Evolutionary conservation across 2,797 vertebrate species (phyloP), one percentile per base, ranked within the genome.

Genomic region (Parauchenoglanis ngamensis): DNA sequence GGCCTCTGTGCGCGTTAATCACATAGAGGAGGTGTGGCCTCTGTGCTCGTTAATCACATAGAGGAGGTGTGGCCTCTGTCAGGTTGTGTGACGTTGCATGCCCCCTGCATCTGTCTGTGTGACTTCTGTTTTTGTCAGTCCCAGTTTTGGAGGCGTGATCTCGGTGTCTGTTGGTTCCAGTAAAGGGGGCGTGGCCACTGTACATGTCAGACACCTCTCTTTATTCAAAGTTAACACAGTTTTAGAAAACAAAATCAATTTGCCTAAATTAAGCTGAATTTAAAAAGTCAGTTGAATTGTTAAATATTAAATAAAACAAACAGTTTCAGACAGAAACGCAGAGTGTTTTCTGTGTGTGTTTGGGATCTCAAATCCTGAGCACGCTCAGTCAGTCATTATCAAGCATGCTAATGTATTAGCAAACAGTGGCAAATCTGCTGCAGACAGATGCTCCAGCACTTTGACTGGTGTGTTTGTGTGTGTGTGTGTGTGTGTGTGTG

Each of bases 401-500:
- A 80, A 80, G 35, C 56, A n/a, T 44, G 56, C 31, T 59, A 44
- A 61, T 61, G 78, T 25, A 7, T 80, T 44, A 61, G 56, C 56
- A 80, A 61, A 80, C 83, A 44, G 57, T 59, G 23, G 12, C 76
- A 85, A 40, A 75, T 44, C 56, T 77, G 56, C 67, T 57, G 17
- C 68, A 59, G 54, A 84, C 35, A 84, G 83, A 40, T 73, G 83
- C 84, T 75, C 63, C 78, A 63, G 57, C 78, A 63, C 23, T 44
- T 81, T 63, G 10, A 21, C 17, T 77, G n/a, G 11, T 28, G n/a
- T 86, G 35, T 0, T 31, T 23, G 35, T 76, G 17, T 89, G 40
- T 79, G 35, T 76, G 17, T 89, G 40, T 79, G 11, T 86, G 21
- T 83, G 56, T 19, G n/a, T 88, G 56, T 63, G 61, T 73, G 21